Conservation (phyloP, 2,797 vertebrate species). For the Pipistrellus nathusii region DNA sequence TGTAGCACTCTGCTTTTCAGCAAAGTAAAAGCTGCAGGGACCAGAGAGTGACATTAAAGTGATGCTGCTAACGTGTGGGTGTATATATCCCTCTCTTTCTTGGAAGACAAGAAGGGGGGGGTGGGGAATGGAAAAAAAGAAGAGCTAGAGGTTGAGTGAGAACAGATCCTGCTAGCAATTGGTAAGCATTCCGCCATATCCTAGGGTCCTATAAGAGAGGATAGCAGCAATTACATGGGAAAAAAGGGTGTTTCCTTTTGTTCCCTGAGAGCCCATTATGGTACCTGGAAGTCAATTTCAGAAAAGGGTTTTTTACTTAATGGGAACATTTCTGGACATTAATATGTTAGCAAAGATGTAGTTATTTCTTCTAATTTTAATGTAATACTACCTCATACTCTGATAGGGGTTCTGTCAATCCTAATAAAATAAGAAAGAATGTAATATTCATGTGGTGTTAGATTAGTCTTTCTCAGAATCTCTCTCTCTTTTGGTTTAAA, state of each 20-base stretch:
- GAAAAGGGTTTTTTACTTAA: neutral
- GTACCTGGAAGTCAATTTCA: neutral
- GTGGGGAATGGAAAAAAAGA: neutral
- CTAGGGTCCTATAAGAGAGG: neutral
- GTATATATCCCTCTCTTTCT: neutral
- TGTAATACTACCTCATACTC: neutral
- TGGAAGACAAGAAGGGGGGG: conserved; percentile 24
- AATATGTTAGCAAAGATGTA: neutral
- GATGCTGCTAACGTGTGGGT: neutral
- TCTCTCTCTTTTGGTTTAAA: neutral
- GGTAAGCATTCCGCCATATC: neutral
- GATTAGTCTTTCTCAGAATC: neutral
- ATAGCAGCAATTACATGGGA: neutral
- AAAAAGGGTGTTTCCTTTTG: neutral
- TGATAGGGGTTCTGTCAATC: neutral
- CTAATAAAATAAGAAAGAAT: neutral
- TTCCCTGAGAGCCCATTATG: neutral
- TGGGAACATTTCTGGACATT: neutral
- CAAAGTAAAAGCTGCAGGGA: conserved; percentile 37
- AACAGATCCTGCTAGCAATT: neutral
- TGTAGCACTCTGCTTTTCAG: neutral
- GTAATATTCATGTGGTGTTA: neutral
- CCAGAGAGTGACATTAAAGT: conserved; percentile 42
- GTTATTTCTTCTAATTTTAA: conserved; percentile 37
- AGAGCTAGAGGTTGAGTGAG: neutral